phyloP scores from a whole-genome alignment of 1,140 invertebrate species.

The Eciton burchellii region DNA sequence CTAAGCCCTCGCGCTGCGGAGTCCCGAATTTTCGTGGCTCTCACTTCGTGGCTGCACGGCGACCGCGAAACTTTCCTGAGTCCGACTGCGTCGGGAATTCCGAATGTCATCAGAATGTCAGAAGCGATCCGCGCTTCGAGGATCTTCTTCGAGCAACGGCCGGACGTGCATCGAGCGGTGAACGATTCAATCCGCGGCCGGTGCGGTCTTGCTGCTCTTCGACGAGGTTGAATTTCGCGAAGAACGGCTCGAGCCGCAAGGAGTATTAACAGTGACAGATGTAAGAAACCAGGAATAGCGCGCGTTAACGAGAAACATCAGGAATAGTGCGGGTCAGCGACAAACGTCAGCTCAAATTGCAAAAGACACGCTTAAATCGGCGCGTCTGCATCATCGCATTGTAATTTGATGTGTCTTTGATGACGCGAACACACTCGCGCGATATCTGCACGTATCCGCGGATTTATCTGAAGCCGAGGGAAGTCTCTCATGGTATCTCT shows the following conservation, averaged over 20 bases:
- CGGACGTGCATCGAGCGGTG: background rate
- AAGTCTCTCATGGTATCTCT: constrained; percentile 23
- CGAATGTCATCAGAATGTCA: constrained; percentile 27
- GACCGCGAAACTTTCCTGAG: constrained; percentile 71
- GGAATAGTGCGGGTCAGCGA: constrained; percentile 40
- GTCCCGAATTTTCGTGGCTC: constrained; percentile 80
- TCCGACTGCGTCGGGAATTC: constrained; percentile 17
- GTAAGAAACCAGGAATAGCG: constrained; percentile 30
- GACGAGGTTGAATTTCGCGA: background rate
- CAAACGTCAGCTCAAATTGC: constrained; percentile 32
- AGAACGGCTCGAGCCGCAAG: background rate
- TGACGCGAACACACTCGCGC: constrained; percentile 36
- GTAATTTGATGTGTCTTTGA: constrained; percentile 52
- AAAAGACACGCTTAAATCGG: constrained; percentile 44
- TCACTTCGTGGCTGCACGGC: constrained; percentile 34
- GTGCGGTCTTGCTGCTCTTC: background rate
- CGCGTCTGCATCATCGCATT: constrained; percentile 41
- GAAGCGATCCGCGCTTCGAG: background rate
- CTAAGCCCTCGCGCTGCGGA: constrained; percentile 80
- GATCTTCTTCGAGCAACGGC: background rate
- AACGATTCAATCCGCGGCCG: background rate
- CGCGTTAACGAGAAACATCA: constrained; percentile 22
- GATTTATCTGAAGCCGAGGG: constrained; percentile 31
- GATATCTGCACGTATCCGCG: constrained; percentile 31
- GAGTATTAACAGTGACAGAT: background rate